Base-by-base conservation (phyloP, 2,888 invertebrate genomes). In the Heteromurus nitidus region DNA sequence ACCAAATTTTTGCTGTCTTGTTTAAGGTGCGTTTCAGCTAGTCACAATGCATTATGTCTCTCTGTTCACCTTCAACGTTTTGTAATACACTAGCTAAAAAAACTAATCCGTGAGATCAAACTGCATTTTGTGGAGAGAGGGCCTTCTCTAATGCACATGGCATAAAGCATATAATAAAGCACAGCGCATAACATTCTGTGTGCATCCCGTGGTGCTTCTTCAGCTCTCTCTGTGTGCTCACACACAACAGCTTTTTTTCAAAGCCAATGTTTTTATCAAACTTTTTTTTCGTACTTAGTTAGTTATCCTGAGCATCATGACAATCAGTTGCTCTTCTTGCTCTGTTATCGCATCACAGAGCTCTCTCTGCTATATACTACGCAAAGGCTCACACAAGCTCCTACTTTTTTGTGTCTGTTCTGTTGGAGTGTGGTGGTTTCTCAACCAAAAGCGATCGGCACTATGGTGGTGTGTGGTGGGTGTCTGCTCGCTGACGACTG, bases 71-170 rank as follows among this genome's bases (percentile, higher is more conserved):
- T 26, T 18, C 55, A 16, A 55, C 24, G 18, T 50, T 20, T 44
- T 36, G 36, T 36, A 9, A 36, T 13, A 9, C 36, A 36, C 20
- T 9, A 3, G 9, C 50, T 1, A 9, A 18, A n/a, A 50, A 60
- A 42, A 50, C 72, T 73, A 72, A 72, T 72, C 70, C 60, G 30
- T 62, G 72, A 47, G 60, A 72, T 72, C 44, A 74, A 64, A 53
- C 47, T 73, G 62, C 72, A 53, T 31, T 47, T 36, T 22, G 50
- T 50, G 22, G 26, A 2, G 9, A n/a, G 18, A 24, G 22, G 47
- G 24, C 64, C 64, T 64, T 16, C 42, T 36, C 42, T 36, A 64
- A 64, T 36, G 22, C 24, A 60, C 42, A 11, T 9, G 18, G 53
- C 7, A 26, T 55, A 28, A 60, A 60, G 22, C 26, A 24, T 28